Percentiles rank a stretch among this genome's conserved stretches.
Conservation (phyloP, 2,113 vertebrate genomes). For the Genyomyrus donnyi region DNA sequence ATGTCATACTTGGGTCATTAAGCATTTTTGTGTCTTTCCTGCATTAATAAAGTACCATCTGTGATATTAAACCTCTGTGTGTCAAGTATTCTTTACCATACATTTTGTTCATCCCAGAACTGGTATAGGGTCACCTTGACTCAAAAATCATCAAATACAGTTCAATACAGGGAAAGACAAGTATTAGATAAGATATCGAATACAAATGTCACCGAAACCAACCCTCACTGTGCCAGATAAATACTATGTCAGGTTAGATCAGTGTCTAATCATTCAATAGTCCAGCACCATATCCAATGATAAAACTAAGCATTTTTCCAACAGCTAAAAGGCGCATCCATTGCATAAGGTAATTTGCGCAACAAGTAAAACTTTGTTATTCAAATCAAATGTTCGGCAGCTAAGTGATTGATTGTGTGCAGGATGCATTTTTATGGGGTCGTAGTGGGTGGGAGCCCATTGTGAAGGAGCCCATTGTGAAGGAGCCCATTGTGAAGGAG, state of each 20-base stretch:
- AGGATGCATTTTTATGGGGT: neutral
- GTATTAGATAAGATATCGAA: neutral
- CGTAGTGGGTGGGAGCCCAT: neutral
- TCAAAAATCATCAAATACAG: neutral
- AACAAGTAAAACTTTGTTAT: neutral
- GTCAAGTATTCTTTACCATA: neutral
- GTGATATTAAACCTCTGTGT: neutral
- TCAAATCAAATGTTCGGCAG: neutral
- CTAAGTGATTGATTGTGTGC: neutral
- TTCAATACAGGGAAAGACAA: neutral
- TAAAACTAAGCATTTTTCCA: neutral
- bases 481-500: neutral
- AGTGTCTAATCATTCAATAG: neutral
- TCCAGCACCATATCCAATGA: neutral
- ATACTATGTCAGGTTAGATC: neutral
- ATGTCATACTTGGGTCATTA: neutral
- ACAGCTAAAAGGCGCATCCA: neutral
- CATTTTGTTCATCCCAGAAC: neutral
- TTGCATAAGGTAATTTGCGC: neutral
- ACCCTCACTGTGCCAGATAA: neutral
- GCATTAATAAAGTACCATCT: neutral
- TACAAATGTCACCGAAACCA: neutral
- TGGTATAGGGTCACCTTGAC: neutral
- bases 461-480: too few relatives aligned
- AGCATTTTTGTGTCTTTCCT: neutral